A percentile compares a stretch with the other conserved stretches of the same genome.
phyloP scores from a whole-genome alignment of 2,888 invertebrate species.

The Teleogryllus oceanicus region DNA sequence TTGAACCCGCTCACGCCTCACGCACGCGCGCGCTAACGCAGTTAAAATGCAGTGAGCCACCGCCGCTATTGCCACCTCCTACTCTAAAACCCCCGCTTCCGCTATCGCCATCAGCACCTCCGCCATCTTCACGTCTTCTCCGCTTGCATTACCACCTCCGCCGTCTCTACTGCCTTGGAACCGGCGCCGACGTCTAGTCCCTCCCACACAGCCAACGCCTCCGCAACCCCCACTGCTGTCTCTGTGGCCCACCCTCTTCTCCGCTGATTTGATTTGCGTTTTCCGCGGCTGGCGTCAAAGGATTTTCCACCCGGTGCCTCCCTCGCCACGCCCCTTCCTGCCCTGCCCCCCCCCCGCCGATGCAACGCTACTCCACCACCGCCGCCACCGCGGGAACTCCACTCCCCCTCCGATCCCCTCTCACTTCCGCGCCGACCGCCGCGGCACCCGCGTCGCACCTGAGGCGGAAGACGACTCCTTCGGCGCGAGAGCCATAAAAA shows the following conservation, averaged over 20 bases:
- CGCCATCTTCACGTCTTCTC: background rate
- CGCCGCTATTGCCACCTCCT: background rate
- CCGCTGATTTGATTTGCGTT: constrained; percentile 7
- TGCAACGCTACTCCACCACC: background rate
- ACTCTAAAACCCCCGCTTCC: too few species aligned
- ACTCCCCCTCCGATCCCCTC: background rate
- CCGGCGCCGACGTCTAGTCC: background rate
- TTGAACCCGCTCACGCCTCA: background rate
- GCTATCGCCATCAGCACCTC: too few species aligned
- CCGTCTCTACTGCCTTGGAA: background rate
- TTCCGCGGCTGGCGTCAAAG: constrained; percentile 1
- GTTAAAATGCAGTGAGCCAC: background rate
- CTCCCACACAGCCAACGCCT: too few species aligned
- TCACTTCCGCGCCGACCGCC: background rate
- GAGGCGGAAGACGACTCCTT: background rate
- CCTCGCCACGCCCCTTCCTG: background rate
- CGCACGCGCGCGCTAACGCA: background rate
- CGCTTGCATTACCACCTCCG: background rate
- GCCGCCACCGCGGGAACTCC: background rate
- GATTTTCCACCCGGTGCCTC: background rate
- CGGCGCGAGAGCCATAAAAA: too few species aligned
- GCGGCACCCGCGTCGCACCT: background rate
- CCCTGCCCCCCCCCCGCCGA: background rate
- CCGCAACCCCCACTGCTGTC: background rate
- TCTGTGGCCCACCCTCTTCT: background rate